phyloP scores from a whole-genome alignment of 2,888 invertebrate species.

The Periphyllus acericola region DNA sequence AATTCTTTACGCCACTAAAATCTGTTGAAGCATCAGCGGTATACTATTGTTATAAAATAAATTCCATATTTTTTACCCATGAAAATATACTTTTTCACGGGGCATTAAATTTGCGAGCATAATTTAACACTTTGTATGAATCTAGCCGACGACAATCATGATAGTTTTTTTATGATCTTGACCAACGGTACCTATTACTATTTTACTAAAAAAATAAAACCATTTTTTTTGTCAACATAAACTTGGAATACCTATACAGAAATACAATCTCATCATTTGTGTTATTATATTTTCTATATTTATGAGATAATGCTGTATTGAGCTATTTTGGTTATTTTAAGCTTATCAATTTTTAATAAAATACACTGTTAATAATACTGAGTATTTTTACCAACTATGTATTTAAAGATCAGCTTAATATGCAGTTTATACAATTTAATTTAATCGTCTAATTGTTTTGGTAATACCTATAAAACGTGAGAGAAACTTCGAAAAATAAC shows the following conservation, averaged over 20 bases:
- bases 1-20: constrained; percentile 51
- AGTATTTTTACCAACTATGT: neutral
- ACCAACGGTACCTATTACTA: constrained; percentile 47
- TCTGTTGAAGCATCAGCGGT: constrained; percentile 53
- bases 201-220: constrained; percentile 40
- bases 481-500: constrained; percentile 44
- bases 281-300: neutral
- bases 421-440: constrained; percentile 8
- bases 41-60: constrained; percentile 59
- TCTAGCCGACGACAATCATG: constrained; percentile 54
- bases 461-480: constrained; percentile 29
- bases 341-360: constrained; percentile 20
- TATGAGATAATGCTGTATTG: neutral
- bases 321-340: neutral
- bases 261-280: constrained; percentile 5
- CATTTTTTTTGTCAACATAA: constrained; percentile 33
- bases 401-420: neutral
- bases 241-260: neutral
- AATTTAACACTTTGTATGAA: constrained; percentile 60
- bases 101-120: constrained; percentile 50
- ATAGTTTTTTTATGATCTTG: constrained; percentile 40
- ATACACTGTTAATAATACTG: neutral
- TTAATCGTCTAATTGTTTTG: constrained; percentile 20
- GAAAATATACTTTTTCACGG: constrained; percentile 57
- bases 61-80: constrained; percentile 58